Percentiles rank a stretch among this genome's conserved stretches.
These are phyloP conservation scores for Panthera leo DNA, from an alignment of 2,113 vertebrate genomes.

Conservation along the genomic window DNA sequence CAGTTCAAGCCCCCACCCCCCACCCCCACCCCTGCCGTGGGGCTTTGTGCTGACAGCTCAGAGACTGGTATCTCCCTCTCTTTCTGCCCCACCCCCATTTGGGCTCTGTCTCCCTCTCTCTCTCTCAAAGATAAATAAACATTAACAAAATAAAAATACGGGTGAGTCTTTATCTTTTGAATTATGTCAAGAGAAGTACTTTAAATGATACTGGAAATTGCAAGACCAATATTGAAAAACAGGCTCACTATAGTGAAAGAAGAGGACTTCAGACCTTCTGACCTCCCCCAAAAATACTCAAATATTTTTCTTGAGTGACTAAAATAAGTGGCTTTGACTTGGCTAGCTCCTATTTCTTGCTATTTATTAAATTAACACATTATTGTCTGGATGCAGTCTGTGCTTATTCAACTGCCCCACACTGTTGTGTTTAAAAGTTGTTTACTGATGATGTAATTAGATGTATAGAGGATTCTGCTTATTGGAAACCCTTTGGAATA, in stretches of 20 bases:
- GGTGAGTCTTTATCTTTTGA: background rate
- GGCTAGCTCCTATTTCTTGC: background rate
- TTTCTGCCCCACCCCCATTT: too few species aligned
- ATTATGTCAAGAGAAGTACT: background rate
- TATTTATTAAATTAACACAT: background rate
- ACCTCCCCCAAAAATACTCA: background rate
- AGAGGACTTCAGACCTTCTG: background rate
- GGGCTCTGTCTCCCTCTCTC: too few species aligned
- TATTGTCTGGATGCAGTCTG: background rate
- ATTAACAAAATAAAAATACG: background rate
- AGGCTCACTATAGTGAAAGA: background rate
- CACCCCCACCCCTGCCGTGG: too few species aligned
- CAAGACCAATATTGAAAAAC: background rate
- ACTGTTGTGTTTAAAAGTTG: background rate
- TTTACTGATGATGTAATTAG: constrained; percentile 53
- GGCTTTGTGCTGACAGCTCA: too few species aligned
- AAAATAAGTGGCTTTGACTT: background rate
- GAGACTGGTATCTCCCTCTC: too few species aligned
- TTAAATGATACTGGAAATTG: background rate
- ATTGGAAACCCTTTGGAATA: background rate
- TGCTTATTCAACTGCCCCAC: background rate
- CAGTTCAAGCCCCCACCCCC: too few species aligned
- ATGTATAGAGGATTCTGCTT: background rate
- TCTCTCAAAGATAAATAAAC: too few species aligned
- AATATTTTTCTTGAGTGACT: background rate